Evolutionary conservation across 2,888 invertebrate species (phyloP).

Genomic region (Monochamus alternatus): DNA sequence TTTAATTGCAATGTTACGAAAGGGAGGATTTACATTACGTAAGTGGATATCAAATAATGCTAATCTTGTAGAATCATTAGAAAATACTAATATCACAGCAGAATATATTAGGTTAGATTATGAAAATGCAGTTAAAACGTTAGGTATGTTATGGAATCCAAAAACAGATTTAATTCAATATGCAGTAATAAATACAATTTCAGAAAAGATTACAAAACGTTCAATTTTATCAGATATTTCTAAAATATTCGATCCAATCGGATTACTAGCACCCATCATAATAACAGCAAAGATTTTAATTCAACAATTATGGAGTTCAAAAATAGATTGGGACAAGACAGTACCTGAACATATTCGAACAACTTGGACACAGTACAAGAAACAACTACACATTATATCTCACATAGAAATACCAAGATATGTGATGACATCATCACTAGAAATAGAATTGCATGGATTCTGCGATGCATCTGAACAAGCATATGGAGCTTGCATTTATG

Average conservation of each 20-base stretch:
- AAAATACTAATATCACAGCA: no score
- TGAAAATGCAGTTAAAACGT: no score
- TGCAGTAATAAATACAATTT: no score
- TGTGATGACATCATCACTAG: background rate
- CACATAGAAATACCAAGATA: slow-evolving; percentile 3
- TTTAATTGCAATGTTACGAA: no score
- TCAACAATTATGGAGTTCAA: slow-evolving; percentile 45
- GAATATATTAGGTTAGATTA: no score
- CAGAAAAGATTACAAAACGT: background rate
- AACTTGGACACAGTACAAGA: background rate
- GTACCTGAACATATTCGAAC: background rate
- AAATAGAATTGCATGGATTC: slow-evolving; percentile 27
- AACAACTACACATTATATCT: slow-evolving; percentile 1
- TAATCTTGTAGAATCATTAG: no score
- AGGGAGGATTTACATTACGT: no score
- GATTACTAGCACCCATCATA: slow-evolving; percentile 36
- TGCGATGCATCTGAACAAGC: slow-evolving; percentile 14
- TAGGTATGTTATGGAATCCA: no score
- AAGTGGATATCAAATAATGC: no score
- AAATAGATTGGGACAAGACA: slow-evolving; percentile 39
- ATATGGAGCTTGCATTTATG: slow-evolving; percentile 11
- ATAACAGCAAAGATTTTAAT: slow-evolving; percentile 45
- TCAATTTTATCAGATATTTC: slow-evolving; percentile 19
- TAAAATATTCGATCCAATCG: slow-evolving; percentile 46
- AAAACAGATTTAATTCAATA: no score